Evolutionary conservation across 2,113 vertebrate genomes (phyloP).

Genomic region (Puma concolor): DNA sequence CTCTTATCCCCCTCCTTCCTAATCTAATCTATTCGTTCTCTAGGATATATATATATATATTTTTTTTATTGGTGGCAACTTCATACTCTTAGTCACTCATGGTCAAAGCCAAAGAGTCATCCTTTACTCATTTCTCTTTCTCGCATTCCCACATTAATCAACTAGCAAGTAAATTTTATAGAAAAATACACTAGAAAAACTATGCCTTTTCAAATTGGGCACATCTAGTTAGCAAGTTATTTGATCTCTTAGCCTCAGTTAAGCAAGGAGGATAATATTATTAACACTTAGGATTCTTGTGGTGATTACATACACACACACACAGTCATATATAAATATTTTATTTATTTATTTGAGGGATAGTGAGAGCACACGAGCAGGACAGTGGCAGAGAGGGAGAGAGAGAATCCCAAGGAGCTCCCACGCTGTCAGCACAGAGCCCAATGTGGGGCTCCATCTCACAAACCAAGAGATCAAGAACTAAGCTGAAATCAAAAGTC

Average conservation of each 20-base stretch:
- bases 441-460: too few relatives aligned
- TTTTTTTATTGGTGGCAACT: neutral
- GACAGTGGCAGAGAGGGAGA: too few relatives aligned
- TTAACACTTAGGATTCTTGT: neutral
- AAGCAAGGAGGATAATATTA: conserved; percentile 7
- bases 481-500: too few relatives aligned
- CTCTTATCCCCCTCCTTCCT: neutral
- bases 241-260: neutral
- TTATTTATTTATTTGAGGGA: too few relatives aligned
- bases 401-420: too few relatives aligned
- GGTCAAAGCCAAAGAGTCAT: neutral
- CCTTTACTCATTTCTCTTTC: neutral
- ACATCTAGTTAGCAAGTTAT: neutral
- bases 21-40: neutral
- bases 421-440: too few relatives aligned
- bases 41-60: neutral
- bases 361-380: too few relatives aligned
- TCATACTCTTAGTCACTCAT: neutral
- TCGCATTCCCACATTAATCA: neutral
- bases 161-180: neutral
- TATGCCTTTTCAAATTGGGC: neutral
- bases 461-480: too few relatives aligned
- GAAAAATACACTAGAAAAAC: neutral
- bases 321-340: too few relatives aligned
- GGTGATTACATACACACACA: neutral